Base-by-base conservation (phyloP, 1,140 invertebrate species). In the Aphidius ervi region DNA sequence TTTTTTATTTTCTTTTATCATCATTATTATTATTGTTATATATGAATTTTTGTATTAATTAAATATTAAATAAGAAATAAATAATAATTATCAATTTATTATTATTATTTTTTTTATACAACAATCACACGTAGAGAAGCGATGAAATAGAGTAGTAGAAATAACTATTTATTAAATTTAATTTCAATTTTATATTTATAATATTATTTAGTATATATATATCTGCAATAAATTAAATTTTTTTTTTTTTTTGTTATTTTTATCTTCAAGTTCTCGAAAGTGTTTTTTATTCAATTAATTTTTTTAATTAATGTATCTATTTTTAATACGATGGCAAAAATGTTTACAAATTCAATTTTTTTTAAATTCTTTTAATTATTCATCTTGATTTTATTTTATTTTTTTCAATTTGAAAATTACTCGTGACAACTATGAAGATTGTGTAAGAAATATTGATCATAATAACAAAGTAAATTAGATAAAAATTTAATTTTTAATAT, bases 101-200 rank as follows among this genome's bases (percentile, higher is more conserved):
- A 67, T 66, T 70, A 72, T 66, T 75, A 68, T 67, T 77, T 76
- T 74, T 67, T 77, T 76, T 74, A 76, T 78, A 78, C 76, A 77
- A 78, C 75, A 77, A 77, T 74, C 75, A 78, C 77, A 79, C 76
- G 70, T 77, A 77, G 76, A 60, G 58, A 77, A 79, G 75, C 77
- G 74, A 79, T 68, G 69, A 78, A 79, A 77, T 79, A 79, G 74
- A 77, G 68, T 76, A 77, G 74, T 79, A 78, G 75, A 79, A 79
- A 79, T 78, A 73, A 78, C 75, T 78, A 77, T 76, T 66, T 63
- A 65, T 74, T 73, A 70, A 67, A 68, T 70, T 39, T 52, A 72
- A 70, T 68, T 66, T 58, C 59, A 62, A 56, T 66, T 56, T 67
- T 63, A 62, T 64, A 57, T 69, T 59, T 31, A 31, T 31, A 31